These are phyloP conservation scores for Drosophila anceps DNA, from an alignment of 2,888 invertebrate genomes.

Conservation along the genomic window DNA sequence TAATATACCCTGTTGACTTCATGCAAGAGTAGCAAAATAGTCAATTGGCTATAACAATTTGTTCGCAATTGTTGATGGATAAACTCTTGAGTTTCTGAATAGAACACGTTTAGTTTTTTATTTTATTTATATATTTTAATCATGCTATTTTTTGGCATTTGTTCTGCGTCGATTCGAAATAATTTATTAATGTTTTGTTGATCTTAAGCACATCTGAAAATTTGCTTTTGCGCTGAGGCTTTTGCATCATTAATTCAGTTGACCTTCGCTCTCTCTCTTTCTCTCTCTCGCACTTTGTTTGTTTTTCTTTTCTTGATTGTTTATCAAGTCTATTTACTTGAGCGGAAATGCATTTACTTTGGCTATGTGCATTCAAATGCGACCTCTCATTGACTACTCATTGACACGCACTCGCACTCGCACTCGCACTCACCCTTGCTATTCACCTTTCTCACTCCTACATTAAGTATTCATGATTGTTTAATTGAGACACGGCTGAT, in stretches of 20 bases:
- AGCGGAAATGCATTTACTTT: constrained; percentile 48
- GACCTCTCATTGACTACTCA: constrained; percentile 32
- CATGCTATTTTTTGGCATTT: constrained; percentile 19
- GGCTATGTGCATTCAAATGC: constrained; percentile 44
- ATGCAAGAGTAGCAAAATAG: not conserved
- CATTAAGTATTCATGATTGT: constrained; percentile 44
- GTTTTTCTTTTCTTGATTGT: constrained; percentile 26
- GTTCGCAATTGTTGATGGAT: constrained; percentile 16
- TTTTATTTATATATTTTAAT: not conserved
- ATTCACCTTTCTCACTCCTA: not conserved
- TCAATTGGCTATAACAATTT: constrained; percentile 15
- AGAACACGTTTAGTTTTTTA: not conserved
- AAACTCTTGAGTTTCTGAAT: constrained; percentile 16
- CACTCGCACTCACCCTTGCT: not conserved
- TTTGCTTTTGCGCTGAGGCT: constrained; percentile 32
- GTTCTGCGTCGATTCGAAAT: constrained; percentile 14
- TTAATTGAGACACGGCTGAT: constrained; percentile 38
- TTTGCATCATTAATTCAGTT: constrained; percentile 34
- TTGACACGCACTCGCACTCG: not conserved
- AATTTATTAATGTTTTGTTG: constrained; percentile 45
- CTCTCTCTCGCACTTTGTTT: constrained; percentile 18
- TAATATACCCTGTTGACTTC: not conserved
- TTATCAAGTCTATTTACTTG: constrained; percentile 76
- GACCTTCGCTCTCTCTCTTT: constrained; percentile 60
- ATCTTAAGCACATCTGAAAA: constrained; percentile 20